Evolutionary conservation across 2,113 vertebrate species (phyloP).

Genomic region (Erinaceus europaeus): DNA sequence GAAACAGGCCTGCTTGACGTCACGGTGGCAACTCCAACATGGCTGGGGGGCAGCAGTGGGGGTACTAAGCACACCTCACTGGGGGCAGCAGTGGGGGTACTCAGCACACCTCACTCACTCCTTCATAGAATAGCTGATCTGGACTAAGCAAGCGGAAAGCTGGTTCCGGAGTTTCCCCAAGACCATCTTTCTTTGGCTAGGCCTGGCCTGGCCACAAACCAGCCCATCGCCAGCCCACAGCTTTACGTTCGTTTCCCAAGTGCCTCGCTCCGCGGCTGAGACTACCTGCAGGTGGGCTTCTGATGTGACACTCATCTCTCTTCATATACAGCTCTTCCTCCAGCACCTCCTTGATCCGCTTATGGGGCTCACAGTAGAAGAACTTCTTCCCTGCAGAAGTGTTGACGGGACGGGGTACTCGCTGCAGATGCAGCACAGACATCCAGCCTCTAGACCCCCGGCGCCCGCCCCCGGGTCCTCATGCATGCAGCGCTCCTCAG

Average conservation of each 20-base stretch:
- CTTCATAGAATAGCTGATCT: constrained; percentile 5
- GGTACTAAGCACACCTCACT: too few relatives aligned
- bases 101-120: too few relatives aligned
- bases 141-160: background rate
- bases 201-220: background rate
- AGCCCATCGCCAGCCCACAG: background rate
- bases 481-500: background rate
- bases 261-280: background rate
- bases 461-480: too few relatives aligned
- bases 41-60: too few relatives aligned
- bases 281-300: constrained; percentile 81
- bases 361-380: constrained; percentile 78
- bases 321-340: constrained; percentile 81
- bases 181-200: constrained; percentile 2
- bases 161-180: background rate
- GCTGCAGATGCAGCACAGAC: background rate
- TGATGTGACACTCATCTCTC: constrained; percentile 75
- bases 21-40: too few relatives aligned
- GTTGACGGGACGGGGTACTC: constrained; percentile 30
- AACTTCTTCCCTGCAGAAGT: constrained; percentile 74
- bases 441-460: background rate
- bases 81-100: too few relatives aligned
- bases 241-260: constrained; percentile 1
- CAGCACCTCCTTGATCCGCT: constrained; percentile 82
- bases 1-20: too few relatives aligned